These are phyloP conservation scores for Pogonomyrmex californicus DNA, from an alignment of 1,140 invertebrate genomes.

Conservation along the genomic window DNA sequence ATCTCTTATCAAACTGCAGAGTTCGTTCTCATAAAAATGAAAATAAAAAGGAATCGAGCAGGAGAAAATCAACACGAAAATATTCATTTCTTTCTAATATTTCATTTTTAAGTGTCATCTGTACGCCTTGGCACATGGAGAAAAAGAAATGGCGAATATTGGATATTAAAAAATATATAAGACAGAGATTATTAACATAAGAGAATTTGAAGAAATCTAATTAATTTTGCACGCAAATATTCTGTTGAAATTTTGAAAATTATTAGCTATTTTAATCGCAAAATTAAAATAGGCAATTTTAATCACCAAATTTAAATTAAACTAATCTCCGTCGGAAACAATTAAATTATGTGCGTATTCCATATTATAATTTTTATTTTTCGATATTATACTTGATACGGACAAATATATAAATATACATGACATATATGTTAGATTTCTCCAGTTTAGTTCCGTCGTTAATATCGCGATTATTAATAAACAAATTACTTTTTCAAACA, in stretches of 20 bases:
- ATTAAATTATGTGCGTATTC: constrained; percentile 53
- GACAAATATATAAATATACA: background rate
- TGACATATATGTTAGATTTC: background rate
- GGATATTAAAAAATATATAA: constrained; percentile 7
- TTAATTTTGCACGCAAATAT: background rate
- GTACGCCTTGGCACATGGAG: constrained; percentile 10
- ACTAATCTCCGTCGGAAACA: background rate
- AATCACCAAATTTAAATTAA: background rate
- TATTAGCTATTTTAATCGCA: background rate
- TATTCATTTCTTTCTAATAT: background rate
- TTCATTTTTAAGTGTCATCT: constrained; percentile 2
- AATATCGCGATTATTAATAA: background rate
- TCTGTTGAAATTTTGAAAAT: background rate
- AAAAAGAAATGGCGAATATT: background rate
- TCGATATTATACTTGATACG: background rate
- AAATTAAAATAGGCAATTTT: constrained; percentile 58
- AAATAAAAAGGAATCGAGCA: constrained; percentile 24
- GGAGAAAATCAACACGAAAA: constrained; percentile 1
- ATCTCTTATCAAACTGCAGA: constrained; percentile 20
- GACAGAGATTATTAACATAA: background rate
- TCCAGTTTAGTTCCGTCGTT: background rate
- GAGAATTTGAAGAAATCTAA: constrained; percentile 10
- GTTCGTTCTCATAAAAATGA: background rate
- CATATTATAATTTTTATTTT: constrained; percentile 20
- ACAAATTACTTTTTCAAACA: background rate